Evolutionary conservation across 1,140 invertebrate genomes (phyloP).

Genomic region (Cheumatopsyche charites): DNA sequence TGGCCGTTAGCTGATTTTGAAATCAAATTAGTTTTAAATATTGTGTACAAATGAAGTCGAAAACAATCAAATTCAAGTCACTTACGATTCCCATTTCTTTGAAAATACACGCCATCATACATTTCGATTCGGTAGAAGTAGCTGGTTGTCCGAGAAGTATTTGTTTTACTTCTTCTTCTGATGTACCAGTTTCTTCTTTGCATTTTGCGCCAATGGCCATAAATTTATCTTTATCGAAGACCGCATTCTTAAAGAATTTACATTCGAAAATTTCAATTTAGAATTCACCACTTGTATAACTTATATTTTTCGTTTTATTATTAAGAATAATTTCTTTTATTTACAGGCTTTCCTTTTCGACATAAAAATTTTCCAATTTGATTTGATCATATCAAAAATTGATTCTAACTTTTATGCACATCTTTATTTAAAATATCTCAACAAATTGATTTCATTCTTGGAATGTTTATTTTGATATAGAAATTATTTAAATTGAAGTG

Average conservation of each 20-base stretch:
- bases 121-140: conserved; percentile 32
- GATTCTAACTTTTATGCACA: too few relatives aligned
- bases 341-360: too few relatives aligned
- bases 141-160: conserved; percentile 37
- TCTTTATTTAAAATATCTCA: too few relatives aligned
- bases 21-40: neutral
- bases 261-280: conserved; percentile 14
- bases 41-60: neutral
- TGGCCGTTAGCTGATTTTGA: conserved; percentile 31
- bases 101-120: conserved; percentile 47
- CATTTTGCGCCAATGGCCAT: conserved; percentile 43
- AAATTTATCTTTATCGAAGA: conserved; percentile 39
- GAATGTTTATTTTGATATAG: too few relatives aligned
- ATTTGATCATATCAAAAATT: too few relatives aligned
- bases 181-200: conserved; percentile 35
- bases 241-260: neutral
- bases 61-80: neutral
- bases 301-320: too few relatives aligned
- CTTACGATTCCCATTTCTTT: conserved; percentile 44
- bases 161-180: conserved; percentile 40
- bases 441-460: too few relatives aligned
- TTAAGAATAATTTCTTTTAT: too few relatives aligned
- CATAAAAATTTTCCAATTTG: too few relatives aligned
- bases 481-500: too few relatives aligned
- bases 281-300: neutral